Conservation (phyloP, 1,140 invertebrate species). For the Brachionus plicatilis region DNA sequence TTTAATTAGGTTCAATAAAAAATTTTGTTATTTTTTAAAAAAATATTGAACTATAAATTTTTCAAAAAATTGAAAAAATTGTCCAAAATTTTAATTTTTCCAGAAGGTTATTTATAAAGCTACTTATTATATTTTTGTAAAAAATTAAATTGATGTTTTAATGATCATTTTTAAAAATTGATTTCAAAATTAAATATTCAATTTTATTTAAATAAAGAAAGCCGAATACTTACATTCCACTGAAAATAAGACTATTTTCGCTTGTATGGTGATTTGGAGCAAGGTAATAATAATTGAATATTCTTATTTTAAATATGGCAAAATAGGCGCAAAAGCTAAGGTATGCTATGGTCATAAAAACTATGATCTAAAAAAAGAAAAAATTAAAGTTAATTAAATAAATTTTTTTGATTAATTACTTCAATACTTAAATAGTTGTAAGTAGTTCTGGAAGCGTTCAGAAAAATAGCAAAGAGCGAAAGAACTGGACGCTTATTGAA, state of each 20-base stretch:
- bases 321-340: constrained; percentile 95
- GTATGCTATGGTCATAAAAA: constrained; percentile 82
- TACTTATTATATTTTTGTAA: too few species aligned
- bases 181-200: too few species aligned
- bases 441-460: constrained; percentile 69
- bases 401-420: constrained; percentile 59
- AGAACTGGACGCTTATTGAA: constrained; percentile 82
- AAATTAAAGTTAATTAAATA: background rate
- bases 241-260: constrained; percentile 96
- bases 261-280: constrained; percentile 95
- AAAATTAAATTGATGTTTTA: too few species aligned
- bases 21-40: too few species aligned
- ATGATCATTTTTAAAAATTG: too few species aligned
- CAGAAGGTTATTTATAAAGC: too few species aligned
- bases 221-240: constrained; percentile 67
- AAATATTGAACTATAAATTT: too few species aligned
- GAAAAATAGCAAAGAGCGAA: constrained; percentile 87
- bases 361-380: constrained; percentile 66
- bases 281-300: constrained; percentile 93
- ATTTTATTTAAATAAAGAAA: too few species aligned
- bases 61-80: too few species aligned
- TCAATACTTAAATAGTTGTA: constrained; percentile 93
- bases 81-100: too few species aligned
- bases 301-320: constrained; percentile 87
- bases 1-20: too few species aligned